Evolutionary conservation across 2,797 vertebrate species (phyloP).

Genomic region (Sebastes umbrosus): DNA sequence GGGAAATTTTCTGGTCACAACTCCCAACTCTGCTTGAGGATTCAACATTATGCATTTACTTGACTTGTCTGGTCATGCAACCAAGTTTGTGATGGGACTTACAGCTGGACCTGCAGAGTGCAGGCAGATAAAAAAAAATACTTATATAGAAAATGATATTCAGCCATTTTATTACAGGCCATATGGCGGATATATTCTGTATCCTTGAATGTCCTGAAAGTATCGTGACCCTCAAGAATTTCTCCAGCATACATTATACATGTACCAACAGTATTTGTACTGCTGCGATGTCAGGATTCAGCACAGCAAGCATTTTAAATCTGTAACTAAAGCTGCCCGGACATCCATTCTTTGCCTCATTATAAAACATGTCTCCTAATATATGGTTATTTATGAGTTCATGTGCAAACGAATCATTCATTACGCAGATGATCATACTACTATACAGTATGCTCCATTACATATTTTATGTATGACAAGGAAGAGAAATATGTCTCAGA

Average conservation of each 20-base stretch:
- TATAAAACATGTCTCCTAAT: neutral
- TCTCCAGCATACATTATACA: neutral
- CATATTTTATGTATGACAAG: neutral
- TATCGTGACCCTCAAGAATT: neutral
- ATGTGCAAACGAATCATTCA: neutral
- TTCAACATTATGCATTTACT: neutral
- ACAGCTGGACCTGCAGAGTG: neutral
- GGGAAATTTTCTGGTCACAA: neutral
- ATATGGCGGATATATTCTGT: neutral
- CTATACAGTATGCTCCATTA: neutral
- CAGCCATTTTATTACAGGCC: neutral
- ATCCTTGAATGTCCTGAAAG: conserved; percentile 2
- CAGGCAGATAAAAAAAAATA: neutral
- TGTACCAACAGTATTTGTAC: neutral
- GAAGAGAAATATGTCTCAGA: neutral
- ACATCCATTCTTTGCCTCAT: neutral
- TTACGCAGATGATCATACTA: neutral
- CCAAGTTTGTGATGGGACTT: neutral
- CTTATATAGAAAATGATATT: neutral
- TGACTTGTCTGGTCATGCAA: neutral
- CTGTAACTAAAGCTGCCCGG: neutral
- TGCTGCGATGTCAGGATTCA: neutral
- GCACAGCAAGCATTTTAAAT: neutral
- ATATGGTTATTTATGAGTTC: neutral
- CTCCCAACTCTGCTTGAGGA: neutral